Evolutionary conservation across 2,888 invertebrate genomes (phyloP), one percentile per base, ranked within the genome.

Genomic region (Galerucella nymphaeae): DNA sequence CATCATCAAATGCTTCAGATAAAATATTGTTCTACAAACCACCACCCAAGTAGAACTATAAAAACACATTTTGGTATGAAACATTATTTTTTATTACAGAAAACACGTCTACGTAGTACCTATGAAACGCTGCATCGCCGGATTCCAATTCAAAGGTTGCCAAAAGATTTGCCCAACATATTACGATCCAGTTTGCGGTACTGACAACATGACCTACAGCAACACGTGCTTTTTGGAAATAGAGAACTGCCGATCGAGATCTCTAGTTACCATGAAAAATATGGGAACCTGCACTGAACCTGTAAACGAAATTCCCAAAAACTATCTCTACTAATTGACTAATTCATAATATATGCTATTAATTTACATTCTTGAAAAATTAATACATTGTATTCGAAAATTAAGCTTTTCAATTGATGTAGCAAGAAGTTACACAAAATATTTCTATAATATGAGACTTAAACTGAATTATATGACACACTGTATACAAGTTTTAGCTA

Each of bases 71-170:
- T 38, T 38, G 30, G 30, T 11, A 41, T 58, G 23, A n/a, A 2
- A 69, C 41, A 18, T 74, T 73, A 70, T 79, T 86, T 87, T 58
- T 88, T 42, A 41, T 62, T 62, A 18, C 41, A 93, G 96, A 57
- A 96, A 95, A 87, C 96, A 96, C 88, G 92, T 96, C 64, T 96
- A 93, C 86, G 94, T 96, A 50, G 95, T 96, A n/a, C 96, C 96
- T 0, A 90, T 96, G 87, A 94, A 95, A 84, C 90, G 96, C 53
- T 96, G 96, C 85, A 88, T 96, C 41, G 89, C 94, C 62, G 93
- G 94, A 70, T 96, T 96, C 88, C 91, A 94, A 82, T 96, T 95
- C 87, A 91, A 93, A 61, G 96, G 96, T 64, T 96, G 96, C 82
- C 94, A 94, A 63, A 91, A 93, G 81, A 95, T 96, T 79, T 96